phyloP scores from a whole-genome alignment of 2,113 vertebrate species.

The Pedionomus torquatus region DNA sequence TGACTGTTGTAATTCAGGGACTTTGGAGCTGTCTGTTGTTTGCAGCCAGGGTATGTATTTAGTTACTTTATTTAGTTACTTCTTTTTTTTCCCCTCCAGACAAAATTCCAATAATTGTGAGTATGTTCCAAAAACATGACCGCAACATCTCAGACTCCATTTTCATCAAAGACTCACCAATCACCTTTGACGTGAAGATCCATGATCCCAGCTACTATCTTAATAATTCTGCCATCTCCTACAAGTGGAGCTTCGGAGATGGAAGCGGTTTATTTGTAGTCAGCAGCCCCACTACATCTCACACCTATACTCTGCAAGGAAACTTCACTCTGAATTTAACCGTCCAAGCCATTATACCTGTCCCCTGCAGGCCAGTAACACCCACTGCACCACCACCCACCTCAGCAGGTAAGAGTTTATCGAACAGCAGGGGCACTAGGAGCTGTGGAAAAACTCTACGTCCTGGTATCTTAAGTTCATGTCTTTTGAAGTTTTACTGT shows the following conservation, averaged over 20 bases:
- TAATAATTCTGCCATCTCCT: slow-evolving; percentile 82
- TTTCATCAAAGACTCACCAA: slow-evolving; percentile 85
- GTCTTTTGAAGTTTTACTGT: neutral
- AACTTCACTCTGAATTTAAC: slow-evolving; percentile 84
- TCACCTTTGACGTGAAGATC: slow-evolving; percentile 83
- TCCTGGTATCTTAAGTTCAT: neutral
- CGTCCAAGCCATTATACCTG: slow-evolving; percentile 84
- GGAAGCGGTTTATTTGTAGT: slow-evolving; percentile 86
- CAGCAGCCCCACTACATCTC: slow-evolving; percentile 76
- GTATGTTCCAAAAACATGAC: slow-evolving; percentile 87
- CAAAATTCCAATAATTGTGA: slow-evolving; percentile 87
- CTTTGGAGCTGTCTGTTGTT: neutral
- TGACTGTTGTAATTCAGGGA: neutral
- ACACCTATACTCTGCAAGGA: slow-evolving; percentile 83
- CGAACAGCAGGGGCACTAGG: neutral
- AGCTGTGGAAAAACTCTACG: neutral
- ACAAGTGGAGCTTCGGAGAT: slow-evolving; percentile 91
- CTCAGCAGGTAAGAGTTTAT: slow-evolving; percentile 55
- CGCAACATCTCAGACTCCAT: slow-evolving; percentile 83
- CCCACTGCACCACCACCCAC: slow-evolving; percentile 59
- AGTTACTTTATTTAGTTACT: neutral
- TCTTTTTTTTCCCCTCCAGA: slow-evolving; percentile 71
- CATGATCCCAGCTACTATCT: slow-evolving; percentile 93
- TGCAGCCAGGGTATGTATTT: neutral
- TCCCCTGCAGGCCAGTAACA: slow-evolving; percentile 78